Conservation (phyloP, 2,888 invertebrate genomes). For the Baccha elongata region DNA sequence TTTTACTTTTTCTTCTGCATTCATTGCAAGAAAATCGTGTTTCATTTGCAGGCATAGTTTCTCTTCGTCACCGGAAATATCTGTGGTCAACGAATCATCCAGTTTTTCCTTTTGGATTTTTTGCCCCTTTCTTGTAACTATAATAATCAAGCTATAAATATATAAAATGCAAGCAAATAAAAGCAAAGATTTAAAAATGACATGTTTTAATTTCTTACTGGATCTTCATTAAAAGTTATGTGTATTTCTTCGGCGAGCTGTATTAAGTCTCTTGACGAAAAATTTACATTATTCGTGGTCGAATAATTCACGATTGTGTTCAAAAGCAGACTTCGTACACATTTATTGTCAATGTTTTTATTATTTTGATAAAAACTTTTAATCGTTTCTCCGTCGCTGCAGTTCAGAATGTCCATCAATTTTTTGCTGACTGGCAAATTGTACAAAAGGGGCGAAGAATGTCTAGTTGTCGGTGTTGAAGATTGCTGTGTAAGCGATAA, state of each 20-base stretch:
- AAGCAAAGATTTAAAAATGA: too few relatives aligned
- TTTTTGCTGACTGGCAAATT: neutral
- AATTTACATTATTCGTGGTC: neutral
- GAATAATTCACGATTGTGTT: neutral
- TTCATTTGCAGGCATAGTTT: neutral
- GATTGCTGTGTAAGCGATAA: neutral
- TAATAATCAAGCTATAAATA: slow-evolving; percentile 7
- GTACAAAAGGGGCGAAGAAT: neutral
- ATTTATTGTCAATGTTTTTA: slow-evolving; percentile 1
- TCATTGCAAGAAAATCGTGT: slow-evolving; percentile 1
- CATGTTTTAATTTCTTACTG: neutral
- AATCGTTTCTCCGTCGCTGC: neutral
- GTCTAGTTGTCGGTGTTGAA: slow-evolving; percentile 3
- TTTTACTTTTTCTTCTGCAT: neutral
- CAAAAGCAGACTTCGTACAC: neutral
- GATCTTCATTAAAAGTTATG: slow-evolving; percentile 1
- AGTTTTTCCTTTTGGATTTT: neutral
- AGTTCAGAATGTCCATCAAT: neutral
- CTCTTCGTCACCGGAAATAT: neutral
- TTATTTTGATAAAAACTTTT: neutral
- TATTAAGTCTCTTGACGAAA: neutral
- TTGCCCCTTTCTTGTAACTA: neutral
- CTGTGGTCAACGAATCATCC: neutral
- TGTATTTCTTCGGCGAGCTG: slow-evolving; percentile 1
- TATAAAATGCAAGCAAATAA: neutral